Conservation (phyloP, 2,797 vertebrate species). For the Myotis planiceps region DNA sequence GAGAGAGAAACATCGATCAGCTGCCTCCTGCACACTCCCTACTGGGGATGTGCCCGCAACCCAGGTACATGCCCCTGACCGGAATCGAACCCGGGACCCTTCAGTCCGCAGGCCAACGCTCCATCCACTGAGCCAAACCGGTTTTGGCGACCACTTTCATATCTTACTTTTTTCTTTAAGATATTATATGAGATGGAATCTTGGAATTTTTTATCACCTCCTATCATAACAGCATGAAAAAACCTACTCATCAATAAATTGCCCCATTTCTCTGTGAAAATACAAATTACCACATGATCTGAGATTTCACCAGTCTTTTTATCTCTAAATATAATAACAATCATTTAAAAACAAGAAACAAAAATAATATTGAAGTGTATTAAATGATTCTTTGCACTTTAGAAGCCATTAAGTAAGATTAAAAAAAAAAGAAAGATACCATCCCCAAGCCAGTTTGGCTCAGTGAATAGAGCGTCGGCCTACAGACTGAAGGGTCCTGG, state of each 20-base stretch:
- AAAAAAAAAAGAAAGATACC: neutral
- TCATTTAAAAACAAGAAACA: neutral
- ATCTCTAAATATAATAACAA: neutral
- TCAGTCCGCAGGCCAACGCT: no score
- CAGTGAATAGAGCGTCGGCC: no score
- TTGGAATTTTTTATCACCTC: neutral
- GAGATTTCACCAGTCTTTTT: neutral
- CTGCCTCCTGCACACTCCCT: no score
- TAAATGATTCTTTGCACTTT: neutral
- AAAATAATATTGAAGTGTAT: neutral
- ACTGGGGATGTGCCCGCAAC: no score
- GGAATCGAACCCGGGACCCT: no score
- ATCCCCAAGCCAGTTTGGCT: no score
- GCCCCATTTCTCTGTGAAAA: slow-evolving; percentile 8
- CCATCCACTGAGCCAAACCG: no score
- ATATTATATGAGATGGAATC: neutral
- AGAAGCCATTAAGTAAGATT: neutral
- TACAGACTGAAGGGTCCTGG: no score
- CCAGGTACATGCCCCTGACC: no score
- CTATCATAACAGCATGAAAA: neutral
- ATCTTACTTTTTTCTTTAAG: neutral
- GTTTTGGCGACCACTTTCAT: no score
- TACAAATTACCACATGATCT: neutral
- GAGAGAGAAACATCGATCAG: no score
- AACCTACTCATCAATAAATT: neutral